These are phyloP conservation scores for Oenanthe oenanthe DNA, from an alignment of 2,113 vertebrate species.

Conservation along the genomic window DNA sequence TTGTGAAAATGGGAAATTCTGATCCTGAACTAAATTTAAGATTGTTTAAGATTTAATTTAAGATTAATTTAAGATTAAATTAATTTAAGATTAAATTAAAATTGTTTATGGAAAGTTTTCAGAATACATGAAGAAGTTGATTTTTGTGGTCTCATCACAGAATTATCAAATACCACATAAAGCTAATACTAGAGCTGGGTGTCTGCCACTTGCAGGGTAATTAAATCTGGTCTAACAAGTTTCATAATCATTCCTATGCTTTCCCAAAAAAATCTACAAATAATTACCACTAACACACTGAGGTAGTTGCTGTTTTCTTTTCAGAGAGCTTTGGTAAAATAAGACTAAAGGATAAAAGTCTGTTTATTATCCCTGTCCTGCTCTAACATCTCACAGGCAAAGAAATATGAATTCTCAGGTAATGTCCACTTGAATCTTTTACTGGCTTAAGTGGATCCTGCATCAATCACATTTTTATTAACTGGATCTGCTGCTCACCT, in stretches of 20 bases:
- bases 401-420: background rate
- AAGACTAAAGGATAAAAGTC: background rate
- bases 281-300: background rate
- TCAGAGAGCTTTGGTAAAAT: background rate
- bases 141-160: background rate
- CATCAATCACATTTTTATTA: background rate
- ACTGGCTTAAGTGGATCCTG: background rate
- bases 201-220: background rate
- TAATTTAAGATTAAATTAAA: no score
- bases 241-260: background rate
- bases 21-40: background rate
- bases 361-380: background rate
- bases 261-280: background rate
- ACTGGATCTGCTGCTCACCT: background rate
- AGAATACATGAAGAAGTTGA: background rate
- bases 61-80: no score
- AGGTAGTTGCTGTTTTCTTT: background rate
- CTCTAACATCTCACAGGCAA: background rate
- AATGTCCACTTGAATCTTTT: background rate
- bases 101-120: background rate
- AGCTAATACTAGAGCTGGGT: background rate
- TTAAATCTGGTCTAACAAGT: background rate
- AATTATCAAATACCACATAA: background rate
- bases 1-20: background rate
- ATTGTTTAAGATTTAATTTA: background rate